These are phyloP conservation scores for Yasuhikotakia modesta DNA, from an alignment of 2,797 vertebrate genomes.

Conservation along the genomic window DNA sequence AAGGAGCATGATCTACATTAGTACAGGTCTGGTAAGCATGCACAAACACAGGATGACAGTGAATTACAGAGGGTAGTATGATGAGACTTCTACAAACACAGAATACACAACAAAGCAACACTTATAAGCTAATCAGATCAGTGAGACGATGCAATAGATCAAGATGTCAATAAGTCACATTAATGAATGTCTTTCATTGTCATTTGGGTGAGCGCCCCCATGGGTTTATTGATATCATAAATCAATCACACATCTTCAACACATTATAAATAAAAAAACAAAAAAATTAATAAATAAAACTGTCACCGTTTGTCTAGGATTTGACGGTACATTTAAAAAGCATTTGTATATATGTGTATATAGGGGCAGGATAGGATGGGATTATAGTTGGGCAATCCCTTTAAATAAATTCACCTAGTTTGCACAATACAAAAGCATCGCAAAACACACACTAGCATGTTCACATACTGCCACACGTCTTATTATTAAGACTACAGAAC, in stretches of 20 bases:
- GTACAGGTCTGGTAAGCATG: constrained; percentile 20
- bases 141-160: neutral
- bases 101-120: constrained; percentile 15
- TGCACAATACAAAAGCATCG: neutral
- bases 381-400: neutral
- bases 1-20: constrained; percentile 51
- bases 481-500: constrained; percentile 1
- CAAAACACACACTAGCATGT: neutral
- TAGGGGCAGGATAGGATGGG: too few relatives aligned
- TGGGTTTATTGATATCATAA: neutral
- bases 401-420: neutral
- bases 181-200: neutral
- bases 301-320: neutral
- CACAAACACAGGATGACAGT: constrained; percentile 1
- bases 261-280: neutral
- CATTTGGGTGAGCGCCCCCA: neutral
- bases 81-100: constrained; percentile 2
- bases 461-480: neutral
- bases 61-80: neutral
- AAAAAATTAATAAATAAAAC: neutral
- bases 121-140: neutral
- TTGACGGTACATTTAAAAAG: neutral
- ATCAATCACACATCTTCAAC: neutral
- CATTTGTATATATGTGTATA: too few relatives aligned
- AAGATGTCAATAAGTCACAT: neutral